Base-by-base conservation (phyloP, 2,113 vertebrate species). In the Sander vitreus region DNA sequence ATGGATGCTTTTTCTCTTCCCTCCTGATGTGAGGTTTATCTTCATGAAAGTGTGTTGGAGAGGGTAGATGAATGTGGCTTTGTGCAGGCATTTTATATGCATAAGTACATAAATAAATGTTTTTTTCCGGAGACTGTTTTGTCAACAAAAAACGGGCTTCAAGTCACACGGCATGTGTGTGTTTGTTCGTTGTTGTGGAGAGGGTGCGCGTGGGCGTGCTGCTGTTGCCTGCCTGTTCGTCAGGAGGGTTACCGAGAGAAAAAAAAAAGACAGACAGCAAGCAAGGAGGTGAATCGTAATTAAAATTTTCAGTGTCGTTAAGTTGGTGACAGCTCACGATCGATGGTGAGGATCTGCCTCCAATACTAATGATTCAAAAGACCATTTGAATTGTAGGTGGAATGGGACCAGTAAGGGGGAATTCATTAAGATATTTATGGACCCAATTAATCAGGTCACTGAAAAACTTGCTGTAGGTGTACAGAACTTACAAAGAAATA, bases 341-440 rank as follows among this genome's bases (percentile, higher is more conserved):
- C 93, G 78, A 94, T 94, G 80, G 65, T 6, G 78, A 86, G 85
- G 80, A 91, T 91, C 89, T 90, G 83, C 91, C 89, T 93, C 84
- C 74, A 83, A 92, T 94, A 83, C 87, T 85, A 91, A 94, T 78
- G 74, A 92, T 88, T 82, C 84, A n/a, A 12, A 63, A 88, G 85
- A 90, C 89, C 73, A 76, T 85, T 94, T 85, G 74, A 88, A 83
- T 88, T 90, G 76, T 27, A 81, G 79, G 73, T 77, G 84, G 84
- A 71, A 59, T 74, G 77, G 86, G 76, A 83, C 70, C 68, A 72
- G 80, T 85, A 90, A 88, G 72, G 74, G 76, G 85, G 89, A 90
- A 93, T 93, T 91, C 91, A 94, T 94, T 91, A 91, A 91, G 89
- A 91, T 93, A 94, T 93, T 93, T 94, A 93, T 91, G 89, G 83